These are phyloP conservation scores for Xylocampa areola DNA, from an alignment of 2,888 invertebrate genomes.

Conservation along the genomic window DNA sequence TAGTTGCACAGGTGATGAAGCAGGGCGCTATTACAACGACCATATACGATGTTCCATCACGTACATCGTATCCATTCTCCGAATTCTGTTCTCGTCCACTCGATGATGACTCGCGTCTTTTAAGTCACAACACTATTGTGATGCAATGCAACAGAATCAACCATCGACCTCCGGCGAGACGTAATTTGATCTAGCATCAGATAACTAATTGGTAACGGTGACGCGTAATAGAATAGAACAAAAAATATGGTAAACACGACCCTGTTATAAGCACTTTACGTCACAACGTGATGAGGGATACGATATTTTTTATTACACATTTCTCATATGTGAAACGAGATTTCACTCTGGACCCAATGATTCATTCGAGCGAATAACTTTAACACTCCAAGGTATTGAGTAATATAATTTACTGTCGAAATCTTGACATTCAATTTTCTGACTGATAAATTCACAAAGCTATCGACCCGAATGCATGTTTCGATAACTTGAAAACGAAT, in stretches of 20 bases:
- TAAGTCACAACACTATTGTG: conserved; percentile 70
- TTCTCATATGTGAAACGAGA: conserved; percentile 49
- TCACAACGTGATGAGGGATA: conserved; percentile 61
- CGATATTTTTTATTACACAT: conserved; percentile 52
- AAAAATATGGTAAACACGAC: conserved; percentile 70
- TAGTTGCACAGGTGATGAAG: conserved; percentile 48
- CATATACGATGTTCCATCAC: conserved; percentile 39
- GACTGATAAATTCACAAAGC: conserved; percentile 72
- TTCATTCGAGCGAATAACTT: conserved; percentile 64
- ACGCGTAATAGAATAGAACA: conserved; percentile 70
- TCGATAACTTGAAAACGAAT: conserved; percentile 69
- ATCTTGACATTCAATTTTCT: conserved; percentile 76
- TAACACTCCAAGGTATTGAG: conserved; percentile 66
- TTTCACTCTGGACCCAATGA: conserved; percentile 57
- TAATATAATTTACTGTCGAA: conserved; percentile 71
- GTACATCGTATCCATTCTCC: conserved; percentile 60
- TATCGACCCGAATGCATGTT: conserved; percentile 61
- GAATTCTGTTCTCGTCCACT: conserved; percentile 57
- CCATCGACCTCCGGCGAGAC: conserved; percentile 57
- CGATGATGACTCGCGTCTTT: conserved; percentile 72
- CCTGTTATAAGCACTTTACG: conserved; percentile 53
- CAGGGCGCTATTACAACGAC: conserved; percentile 37
- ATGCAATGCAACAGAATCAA: conserved; percentile 71
- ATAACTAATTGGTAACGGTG: conserved; percentile 82
- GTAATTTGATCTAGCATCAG: conserved; percentile 78